Evolutionary conservation across 1,140 invertebrate genomes (phyloP), one percentile per base, ranked within the genome.

Genomic region (Chionoecetes opilio): DNA sequence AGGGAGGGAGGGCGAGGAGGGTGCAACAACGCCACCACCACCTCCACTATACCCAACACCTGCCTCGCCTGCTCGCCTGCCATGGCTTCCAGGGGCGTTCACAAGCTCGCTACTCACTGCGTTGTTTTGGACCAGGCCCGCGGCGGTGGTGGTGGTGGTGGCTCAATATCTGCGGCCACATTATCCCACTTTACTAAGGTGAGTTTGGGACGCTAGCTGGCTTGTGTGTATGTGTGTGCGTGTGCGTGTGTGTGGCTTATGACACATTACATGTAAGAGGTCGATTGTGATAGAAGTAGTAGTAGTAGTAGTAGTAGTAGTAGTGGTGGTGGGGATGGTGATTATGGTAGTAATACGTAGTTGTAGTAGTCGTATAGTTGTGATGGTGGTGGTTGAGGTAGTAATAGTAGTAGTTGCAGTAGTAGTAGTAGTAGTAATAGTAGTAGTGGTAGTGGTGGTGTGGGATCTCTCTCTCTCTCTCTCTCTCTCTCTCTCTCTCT

Each of bases 121-220:
- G n/a, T 75, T 75, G 63, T 75, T 75, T 75, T 75, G 63, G n/a
- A 75, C 63, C 63, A 75, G 63, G n/a, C 21, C 63, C 63, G 63
- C 63, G 63, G 63, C 63, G 63, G 63, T n/a, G 21, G 63, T n/a
- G 63, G 63, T n/a, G 63, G 63, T n/a, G 63, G 63, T 75, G 63
- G 63, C 21, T n/a, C n/a, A n/a, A n/a, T n/a, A n/a, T n/a, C n/a
- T 9, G 46, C 46, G 21, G 46, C 46, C 46, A 14, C 46, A 53
- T 53, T 53, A 53, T 53, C 46, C 46, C 21, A 53, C 46, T 14
- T 53, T 53, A 53, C 46, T 17, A n/a, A 53, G 46, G 46, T 53
- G 46, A 53, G 46, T 53, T 53, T 9, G 46, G 46, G 21, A 53
- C 46, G 46, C 21, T 14, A 41, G 2, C 11, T 53, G 9, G 46